Percentiles rank a stretch among this genome's conserved stretches.
Conservation (phyloP, 2,888 invertebrate species). For the Volucella inanis region DNA sequence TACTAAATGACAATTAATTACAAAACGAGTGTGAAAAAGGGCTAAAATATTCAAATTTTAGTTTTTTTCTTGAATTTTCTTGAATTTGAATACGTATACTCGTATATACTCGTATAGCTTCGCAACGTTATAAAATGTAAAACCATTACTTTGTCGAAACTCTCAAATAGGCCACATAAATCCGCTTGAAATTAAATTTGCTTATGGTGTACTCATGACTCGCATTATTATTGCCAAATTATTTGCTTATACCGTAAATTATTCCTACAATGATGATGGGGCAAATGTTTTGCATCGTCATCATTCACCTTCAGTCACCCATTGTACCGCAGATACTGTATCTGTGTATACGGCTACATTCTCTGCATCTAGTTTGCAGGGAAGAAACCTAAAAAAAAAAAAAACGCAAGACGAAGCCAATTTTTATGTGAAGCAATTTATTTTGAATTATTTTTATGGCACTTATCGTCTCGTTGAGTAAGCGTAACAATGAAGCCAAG, state of each 20-base stretch:
- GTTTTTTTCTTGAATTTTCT: not conserved
- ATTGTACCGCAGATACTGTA: constrained; percentile 22
- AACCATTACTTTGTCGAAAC: too few species aligned
- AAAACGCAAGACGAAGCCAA: constrained; percentile 76
- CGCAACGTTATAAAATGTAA: too few species aligned
- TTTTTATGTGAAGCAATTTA: constrained; percentile 83
- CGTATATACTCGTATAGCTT: too few species aligned
- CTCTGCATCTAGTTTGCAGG: constrained; percentile 49
- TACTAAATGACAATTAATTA: too few species aligned
- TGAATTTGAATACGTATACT: too few species aligned
- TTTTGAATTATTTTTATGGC: constrained; percentile 83
- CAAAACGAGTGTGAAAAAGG: too few species aligned
- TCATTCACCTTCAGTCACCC: constrained; percentile 70
- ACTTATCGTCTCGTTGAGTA: constrained; percentile 80
- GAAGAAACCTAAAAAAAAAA: not conserved
- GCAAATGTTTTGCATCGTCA: constrained; percentile 70
- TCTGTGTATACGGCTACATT: constrained; percentile 28
- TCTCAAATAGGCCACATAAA: constrained; percentile 30
- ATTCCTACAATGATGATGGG: constrained; percentile 64
- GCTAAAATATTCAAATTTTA: too few species aligned
- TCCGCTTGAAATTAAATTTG: constrained; percentile 66
- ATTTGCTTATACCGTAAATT: constrained; percentile 76
- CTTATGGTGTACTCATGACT: constrained; percentile 78
- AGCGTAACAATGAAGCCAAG: constrained; percentile 75
- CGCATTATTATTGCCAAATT: constrained; percentile 83